Base-by-base conservation (phyloP, 2,113 vertebrate genomes). In the Rostratula benghalensis region DNA sequence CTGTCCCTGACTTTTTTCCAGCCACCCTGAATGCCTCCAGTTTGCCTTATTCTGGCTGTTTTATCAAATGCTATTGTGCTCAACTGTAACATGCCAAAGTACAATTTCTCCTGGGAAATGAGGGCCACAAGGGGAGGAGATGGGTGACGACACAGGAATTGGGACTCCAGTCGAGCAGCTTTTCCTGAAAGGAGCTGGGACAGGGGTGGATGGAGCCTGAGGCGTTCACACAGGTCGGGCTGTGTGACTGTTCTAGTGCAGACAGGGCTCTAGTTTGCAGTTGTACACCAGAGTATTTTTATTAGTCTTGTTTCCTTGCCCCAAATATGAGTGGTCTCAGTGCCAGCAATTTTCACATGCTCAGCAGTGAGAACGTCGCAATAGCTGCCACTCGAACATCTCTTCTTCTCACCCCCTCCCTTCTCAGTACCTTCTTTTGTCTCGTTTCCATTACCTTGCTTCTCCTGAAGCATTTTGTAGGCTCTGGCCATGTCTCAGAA, bases 361-460 rank as follows among this genome's bases (percentile, higher is more conserved):
- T 45, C 19, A 43, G 22, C 43, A 50, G 43, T 60, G 53, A 71
- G 71, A 51, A 30, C 65, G 69, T 3, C 73, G 57, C 39, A 37
- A 13, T 5, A 56, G 22, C 76, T 81, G 50, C 24, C 27, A 53
- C 68, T 71, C 50, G 15, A 61, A 56, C 5, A 50, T n/a, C 39
- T 37, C 35, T 48, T 19, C 22, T 51, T 50, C 76, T 45, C 53
- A 45, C 31, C 35, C 24, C 30, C 27, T 43, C 6, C 1, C 0
- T 45, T 76, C 67, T 37, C 68, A 39, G 9, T 17, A 43, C 25
- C 41, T 78, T 53, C 33, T 30, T 50, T 48, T 27, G 9, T 33
- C 27, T 56, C 25, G 3, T 76, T 77, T n/a, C 22, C 51, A 54
- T 97, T 97, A 98, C 98, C 98, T 98, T 98, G 95, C 97, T 98